phyloP scores from a whole-genome alignment of 2,888 invertebrate genomes.

The Alloscopus bannaensis region DNA sequence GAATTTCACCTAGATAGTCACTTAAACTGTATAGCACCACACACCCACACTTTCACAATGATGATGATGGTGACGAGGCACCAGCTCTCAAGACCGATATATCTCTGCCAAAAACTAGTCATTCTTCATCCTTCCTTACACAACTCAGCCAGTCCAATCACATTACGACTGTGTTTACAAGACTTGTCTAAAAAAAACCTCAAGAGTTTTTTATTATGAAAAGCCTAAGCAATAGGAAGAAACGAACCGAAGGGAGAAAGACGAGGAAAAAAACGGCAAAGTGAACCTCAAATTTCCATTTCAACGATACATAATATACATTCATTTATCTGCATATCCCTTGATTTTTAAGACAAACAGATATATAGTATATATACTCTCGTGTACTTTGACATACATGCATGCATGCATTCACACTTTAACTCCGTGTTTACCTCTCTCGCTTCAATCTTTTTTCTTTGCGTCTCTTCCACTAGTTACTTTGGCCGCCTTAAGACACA shows the following conservation, averaged over 20 bases:
- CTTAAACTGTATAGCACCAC: conserved; percentile 20
- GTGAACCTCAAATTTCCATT: conserved; percentile 43
- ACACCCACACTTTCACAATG: no score
- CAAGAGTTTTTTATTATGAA: conserved; percentile 50
- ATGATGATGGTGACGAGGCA: conserved; percentile 31
- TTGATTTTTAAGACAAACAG: no score
- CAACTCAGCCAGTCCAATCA: conserved; percentile 56
- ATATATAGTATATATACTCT: no score
- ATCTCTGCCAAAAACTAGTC: conserved; percentile 59
- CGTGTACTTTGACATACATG: no score
- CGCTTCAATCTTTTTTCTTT: no score
- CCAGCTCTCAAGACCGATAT: conserved; percentile 49
- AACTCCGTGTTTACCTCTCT: no score
- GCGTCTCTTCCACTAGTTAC: no score
- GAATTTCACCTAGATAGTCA: conserved; percentile 36
- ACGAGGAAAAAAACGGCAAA: conserved; percentile 13
- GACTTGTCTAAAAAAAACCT: conserved; percentile 48
- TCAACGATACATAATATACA: conserved; percentile 15
- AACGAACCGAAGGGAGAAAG: not conserved
- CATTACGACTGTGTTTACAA: conserved; percentile 52
- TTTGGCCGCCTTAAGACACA: no score
- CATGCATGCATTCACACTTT: no score
- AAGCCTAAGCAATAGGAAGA: not conserved
- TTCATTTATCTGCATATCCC: not conserved
- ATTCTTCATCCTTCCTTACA: conserved; percentile 53